Evolutionary conservation across 2,888 invertebrate genomes (phyloP), one percentile per base, ranked within the genome.

Genomic region (Hydropsyche betteni): DNA sequence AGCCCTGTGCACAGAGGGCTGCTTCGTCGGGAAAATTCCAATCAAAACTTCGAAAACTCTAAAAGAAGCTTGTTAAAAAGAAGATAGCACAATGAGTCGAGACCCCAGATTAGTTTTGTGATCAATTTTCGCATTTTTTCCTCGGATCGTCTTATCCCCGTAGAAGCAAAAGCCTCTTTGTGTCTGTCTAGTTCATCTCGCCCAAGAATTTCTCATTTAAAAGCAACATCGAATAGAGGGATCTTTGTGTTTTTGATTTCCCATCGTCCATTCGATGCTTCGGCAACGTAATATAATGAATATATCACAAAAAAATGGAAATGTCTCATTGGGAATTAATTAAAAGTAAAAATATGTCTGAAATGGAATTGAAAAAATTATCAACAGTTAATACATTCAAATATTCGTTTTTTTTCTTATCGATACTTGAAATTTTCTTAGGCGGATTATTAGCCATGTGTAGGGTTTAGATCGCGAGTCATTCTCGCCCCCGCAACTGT

Each of bases 151-250:
- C 10, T 61, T 24, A 61, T 10, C 16, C 61, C 24, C 4, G 24
- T 14, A 16, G 61, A 24, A 24, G 24, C 24, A 24, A 24, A 24
- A 10, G n/a, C 33, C 10, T 61, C 61, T 53, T 16, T 61, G 61
- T 61, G 33, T 61, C 61, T 61, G 10, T 14, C 61, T 61, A n/a
- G 6, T 55, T n/a, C 14, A 24, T 16, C 33, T 24, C 33, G 61
- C 33, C 61, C 10, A 61, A 61, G 61, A 61, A 61, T 61, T 61
- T 61, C 33, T 61, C 61, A 61, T 61, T 61, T 61, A 61, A 61
- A 61, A 61, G 33, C 10, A 51, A 51, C 5, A 61, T 10, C 33
- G 61, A 61, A 16, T 33, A 24, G 16, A 24, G 24, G 24, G 10
- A 61, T 6, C 61, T 16, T 53, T 53, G 53, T 53, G 53, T 53